A percentile compares a stretch with the other conserved stretches of the same genome.
These are phyloP conservation scores for Drosophila melanogaster DNA, from an alignment of 1,140 invertebrate genomes.

Conservation along the genomic window Release_6_plus_ISO1_MT NT_033779.5:3702501-3703000, in stretches of 20 bases:
- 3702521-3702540: conserved; percentile 57
- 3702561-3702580: conserved; percentile 14
- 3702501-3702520: conserved; percentile 72
- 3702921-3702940: no score
- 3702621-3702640: conserved; percentile 16
- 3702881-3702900: no score
- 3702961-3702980: background rate
- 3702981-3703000: no score
- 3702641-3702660: conserved; percentile 57
- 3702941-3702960: background rate
- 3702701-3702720: conserved; percentile 79
- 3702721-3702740: conserved; percentile 32
- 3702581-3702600: conserved; percentile 42
- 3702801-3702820: background rate
- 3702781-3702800: background rate
- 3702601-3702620: conserved; percentile 77
- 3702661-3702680: conserved; percentile 48
- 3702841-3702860: background rate
- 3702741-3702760: conserved; percentile 27
- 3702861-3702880: no score
- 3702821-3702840: background rate
- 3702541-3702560: conserved; percentile 23
- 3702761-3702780: conserved; percentile 27
- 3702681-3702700: conserved; percentile 79
- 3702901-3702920: no score